phyloP scores from a whole-genome alignment of 2,888 invertebrate genomes.

The Nephrotoma guestfalica region DNA sequence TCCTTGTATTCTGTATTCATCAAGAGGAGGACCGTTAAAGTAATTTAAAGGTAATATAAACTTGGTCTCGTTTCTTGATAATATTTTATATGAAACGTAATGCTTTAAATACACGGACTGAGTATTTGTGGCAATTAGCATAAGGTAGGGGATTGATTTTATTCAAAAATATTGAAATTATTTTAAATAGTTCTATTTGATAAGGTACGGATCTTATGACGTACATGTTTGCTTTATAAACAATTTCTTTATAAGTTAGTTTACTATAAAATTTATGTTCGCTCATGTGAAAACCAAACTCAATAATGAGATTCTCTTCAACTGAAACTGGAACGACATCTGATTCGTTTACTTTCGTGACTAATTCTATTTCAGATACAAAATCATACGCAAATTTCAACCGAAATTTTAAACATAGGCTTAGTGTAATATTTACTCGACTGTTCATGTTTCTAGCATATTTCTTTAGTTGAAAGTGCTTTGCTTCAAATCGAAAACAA shows the following conservation, averaged over 20 bases:
- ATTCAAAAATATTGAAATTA: neutral
- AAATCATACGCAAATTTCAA: slow-evolving; percentile 5
- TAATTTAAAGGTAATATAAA: neutral
- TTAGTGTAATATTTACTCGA: slow-evolving; percentile 6
- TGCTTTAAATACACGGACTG: neutral
- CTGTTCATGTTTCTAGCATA: slow-evolving; percentile 1
- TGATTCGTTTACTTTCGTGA: neutral
- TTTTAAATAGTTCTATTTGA: neutral
- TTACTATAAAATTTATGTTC: neutral
- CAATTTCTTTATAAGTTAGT: neutral
- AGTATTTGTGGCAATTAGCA: neutral
- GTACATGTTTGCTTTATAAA: neutral
- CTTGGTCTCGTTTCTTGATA: neutral
- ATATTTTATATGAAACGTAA: neutral
- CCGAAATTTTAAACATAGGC: slow-evolving; percentile 6
- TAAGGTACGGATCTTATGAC: neutral
- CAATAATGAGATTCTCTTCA: neutral
- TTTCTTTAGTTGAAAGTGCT: slow-evolving; percentile 6
- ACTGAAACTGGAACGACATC: neutral
- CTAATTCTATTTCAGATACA: neutral
- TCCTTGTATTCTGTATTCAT: neutral
- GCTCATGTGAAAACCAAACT: neutral
- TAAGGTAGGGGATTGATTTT: neutral
- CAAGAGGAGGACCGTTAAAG: neutral
- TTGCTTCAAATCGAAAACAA: slow-evolving; percentile 7